These are phyloP conservation scores for Eupithecia insigniata DNA, from an alignment of 2,888 invertebrate species.

Conservation along the genomic window DNA sequence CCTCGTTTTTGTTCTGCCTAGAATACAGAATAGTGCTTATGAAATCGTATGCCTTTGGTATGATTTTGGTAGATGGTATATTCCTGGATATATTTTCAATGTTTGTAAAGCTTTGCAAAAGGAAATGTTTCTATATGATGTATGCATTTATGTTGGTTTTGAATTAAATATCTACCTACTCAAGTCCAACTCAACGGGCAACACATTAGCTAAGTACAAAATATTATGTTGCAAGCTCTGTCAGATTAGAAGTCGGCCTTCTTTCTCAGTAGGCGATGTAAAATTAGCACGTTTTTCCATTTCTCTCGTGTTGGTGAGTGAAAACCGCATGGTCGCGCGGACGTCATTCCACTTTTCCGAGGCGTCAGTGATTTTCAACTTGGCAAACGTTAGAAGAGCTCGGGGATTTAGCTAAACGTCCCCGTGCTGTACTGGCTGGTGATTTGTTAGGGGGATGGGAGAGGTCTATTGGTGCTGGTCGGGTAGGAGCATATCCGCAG, in stretches of 20 bases:
- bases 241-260: constrained; percentile 45
- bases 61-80: not conserved
- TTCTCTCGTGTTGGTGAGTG: constrained; percentile 78
- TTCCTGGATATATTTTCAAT: not conserved
- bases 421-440: constrained; percentile 46
- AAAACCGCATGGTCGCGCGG: constrained; percentile 77
- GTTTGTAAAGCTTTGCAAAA: not conserved
- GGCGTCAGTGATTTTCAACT: constrained; percentile 73
- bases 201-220: constrained; percentile 1
- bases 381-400: constrained; percentile 62
- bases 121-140: not conserved
- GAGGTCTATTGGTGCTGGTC: constrained; percentile 64
- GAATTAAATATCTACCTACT: not conserved
- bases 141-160: not conserved
- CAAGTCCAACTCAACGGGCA: not conserved
- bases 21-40: constrained; percentile 34
- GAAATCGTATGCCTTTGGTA: constrained; percentile 14
- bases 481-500: constrained; percentile 63
- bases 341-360: constrained; percentile 84
- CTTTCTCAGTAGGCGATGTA: constrained; percentile 58
- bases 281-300: constrained; percentile 71
- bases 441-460: constrained; percentile 48
- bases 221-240: constrained; percentile 29
- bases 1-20: constrained; percentile 28
- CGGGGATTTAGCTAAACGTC: constrained; percentile 48